Conservation (phyloP, 2,888 invertebrate species). For the Polymixis flavicincta region DNA sequence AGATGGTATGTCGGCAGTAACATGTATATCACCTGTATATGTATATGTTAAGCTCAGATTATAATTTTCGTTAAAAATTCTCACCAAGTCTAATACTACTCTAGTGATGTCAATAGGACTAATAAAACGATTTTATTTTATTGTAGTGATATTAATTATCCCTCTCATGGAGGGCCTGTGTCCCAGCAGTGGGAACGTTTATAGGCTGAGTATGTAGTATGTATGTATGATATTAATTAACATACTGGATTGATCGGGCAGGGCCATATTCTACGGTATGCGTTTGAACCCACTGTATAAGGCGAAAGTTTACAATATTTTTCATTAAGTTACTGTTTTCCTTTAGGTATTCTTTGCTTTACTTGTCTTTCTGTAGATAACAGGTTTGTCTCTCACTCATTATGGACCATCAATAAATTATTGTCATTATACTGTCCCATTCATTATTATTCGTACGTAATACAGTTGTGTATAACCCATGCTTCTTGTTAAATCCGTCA, state of each 20-base stretch:
- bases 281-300: slow-evolving; percentile 22
- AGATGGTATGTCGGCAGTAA: slow-evolving; percentile 75
- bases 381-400: slow-evolving; percentile 3
- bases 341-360: slow-evolving; percentile 7
- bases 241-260: not conserved
- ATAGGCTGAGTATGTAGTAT: too few relatives aligned
- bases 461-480: not conserved
- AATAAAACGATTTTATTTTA: slow-evolving; percentile 42
- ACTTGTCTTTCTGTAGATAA: slow-evolving; percentile 22
- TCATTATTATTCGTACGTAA: slow-evolving; percentile 1
- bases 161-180: too few relatives aligned
- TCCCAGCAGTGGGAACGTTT: too few relatives aligned
- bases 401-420: slow-evolving; percentile 33
- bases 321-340: not conserved
- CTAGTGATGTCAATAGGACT: slow-evolving; percentile 59
- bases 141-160: slow-evolving; percentile 32
- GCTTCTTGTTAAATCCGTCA: not conserved
- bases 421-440: slow-evolving; percentile 20
- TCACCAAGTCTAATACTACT: slow-evolving; percentile 45
- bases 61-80: slow-evolving; percentile 56
- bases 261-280: not conserved
- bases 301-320: not conserved
- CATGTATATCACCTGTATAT: slow-evolving; percentile 64
- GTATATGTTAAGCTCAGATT: slow-evolving; percentile 73
- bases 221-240: slow-evolving; percentile 29